Evolutionary conservation across 2,888 invertebrate species (phyloP).

Genomic region (Polydrusus cervinus): DNA sequence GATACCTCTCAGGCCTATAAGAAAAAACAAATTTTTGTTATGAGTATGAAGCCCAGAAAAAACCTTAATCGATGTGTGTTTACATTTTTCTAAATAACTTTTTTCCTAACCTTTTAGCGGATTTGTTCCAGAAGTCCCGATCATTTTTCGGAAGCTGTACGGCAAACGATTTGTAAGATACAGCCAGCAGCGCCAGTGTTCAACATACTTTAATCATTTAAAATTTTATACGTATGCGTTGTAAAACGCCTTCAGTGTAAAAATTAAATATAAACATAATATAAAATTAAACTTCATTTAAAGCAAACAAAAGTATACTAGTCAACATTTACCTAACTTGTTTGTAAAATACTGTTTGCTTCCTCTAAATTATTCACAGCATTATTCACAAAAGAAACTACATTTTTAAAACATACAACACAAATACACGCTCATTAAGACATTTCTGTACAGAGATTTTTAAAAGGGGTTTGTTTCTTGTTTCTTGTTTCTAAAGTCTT

Average conservation of each 20-base stretch:
- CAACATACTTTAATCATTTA: no score
- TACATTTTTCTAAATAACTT: no score
- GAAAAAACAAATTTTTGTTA: no score
- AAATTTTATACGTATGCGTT: no score
- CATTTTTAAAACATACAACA: neutral
- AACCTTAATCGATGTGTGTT: no score
- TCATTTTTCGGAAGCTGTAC: no score
- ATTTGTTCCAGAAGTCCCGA: no score
- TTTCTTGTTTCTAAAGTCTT: neutral
- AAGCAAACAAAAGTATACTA: neutral
- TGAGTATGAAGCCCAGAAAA: no score
- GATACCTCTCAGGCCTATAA: no score
- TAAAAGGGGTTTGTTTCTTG: constrained; percentile 12
- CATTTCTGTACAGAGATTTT: constrained; percentile 14
- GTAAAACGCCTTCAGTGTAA: neutral
- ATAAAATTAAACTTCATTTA: neutral
- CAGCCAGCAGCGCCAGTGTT: no score
- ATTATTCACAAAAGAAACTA: neutral
- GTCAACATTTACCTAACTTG: neutral
- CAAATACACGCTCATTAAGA: constrained; percentile 2
- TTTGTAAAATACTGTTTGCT: neutral
- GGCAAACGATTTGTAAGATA: no score
- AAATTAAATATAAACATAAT: neutral
- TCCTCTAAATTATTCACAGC: neutral
- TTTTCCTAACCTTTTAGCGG: no score